phyloP scores from a whole-genome alignment of 2,797 vertebrate genomes.

The Ctenosaura bakeri region DNA sequence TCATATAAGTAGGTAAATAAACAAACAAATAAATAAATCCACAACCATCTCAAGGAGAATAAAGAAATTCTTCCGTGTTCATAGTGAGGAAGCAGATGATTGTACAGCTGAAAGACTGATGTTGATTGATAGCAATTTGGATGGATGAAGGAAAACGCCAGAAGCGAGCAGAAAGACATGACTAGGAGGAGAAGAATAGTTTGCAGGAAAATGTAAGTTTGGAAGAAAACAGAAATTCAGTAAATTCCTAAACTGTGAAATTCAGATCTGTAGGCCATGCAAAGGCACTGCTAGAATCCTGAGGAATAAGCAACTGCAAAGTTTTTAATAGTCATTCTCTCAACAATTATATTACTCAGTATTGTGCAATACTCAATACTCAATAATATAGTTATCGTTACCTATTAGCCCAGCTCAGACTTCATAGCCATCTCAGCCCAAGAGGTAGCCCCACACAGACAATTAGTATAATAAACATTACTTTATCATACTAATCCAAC shows the following conservation, averaged over 20 bases:
- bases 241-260: not conserved
- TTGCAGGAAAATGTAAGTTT: not conserved
- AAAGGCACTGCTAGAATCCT: not conserved
- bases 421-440: not conserved
- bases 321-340: not conserved
- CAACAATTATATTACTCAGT: not conserved
- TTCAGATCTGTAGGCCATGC: not conserved
- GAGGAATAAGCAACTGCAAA: not conserved
- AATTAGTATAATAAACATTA: too few species aligned
- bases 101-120: not conserved
- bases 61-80: conserved; percentile 21
- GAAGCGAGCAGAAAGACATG: not conserved
- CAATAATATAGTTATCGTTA: not conserved
- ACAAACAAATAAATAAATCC: not conserved
- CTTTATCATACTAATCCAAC: too few species aligned
- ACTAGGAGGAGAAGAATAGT: not conserved
- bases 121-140: not conserved
- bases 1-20: not conserved
- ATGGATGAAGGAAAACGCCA: not conserved
- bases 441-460: too few species aligned
- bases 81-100: not conserved
- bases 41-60: conserved; percentile 47
- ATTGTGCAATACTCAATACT: not conserved
- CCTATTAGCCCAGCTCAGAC: not conserved
- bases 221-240: not conserved